Conservation (phyloP, 2,888 invertebrate genomes). For the Brenthis daphne region DNA sequence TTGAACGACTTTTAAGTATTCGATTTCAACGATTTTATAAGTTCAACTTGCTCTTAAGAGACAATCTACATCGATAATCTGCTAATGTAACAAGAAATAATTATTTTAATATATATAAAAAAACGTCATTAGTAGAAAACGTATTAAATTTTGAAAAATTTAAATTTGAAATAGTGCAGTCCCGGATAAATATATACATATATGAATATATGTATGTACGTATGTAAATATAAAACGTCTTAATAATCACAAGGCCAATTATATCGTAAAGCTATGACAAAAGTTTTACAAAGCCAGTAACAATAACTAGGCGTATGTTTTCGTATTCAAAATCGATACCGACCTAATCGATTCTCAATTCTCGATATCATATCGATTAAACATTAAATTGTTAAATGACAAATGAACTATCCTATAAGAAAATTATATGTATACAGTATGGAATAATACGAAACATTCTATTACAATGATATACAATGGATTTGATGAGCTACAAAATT, state of each 20-base stretch:
- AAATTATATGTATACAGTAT: slow-evolving; percentile 5
- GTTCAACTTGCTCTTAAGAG: background rate
- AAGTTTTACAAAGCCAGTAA: slow-evolving; percentile 34
- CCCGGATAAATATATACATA: slow-evolving; percentile 1
- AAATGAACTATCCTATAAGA: slow-evolving; percentile 11
- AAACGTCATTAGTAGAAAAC: no score
- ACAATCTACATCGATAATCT: no score
- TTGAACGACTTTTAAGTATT: background rate
- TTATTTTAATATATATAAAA: no score
- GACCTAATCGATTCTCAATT: slow-evolving; percentile 6
- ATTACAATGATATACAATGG: slow-evolving; percentile 20
- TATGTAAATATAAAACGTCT: slow-evolving; percentile 12
- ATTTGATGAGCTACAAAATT: background rate
- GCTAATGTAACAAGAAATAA: no score
- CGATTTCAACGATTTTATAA: background rate
- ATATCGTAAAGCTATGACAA: slow-evolving; percentile 42
- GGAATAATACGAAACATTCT: background rate
- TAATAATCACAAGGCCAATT: slow-evolving; percentile 50
- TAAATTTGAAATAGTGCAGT: background rate
- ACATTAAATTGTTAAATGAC: slow-evolving; percentile 5
- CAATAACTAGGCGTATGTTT: slow-evolving; percentile 2
- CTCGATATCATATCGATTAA: slow-evolving; percentile 5
- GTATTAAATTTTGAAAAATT: background rate
- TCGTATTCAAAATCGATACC: slow-evolving; percentile 8
- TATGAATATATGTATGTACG: slow-evolving; percentile 1